These are phyloP conservation scores for Tokudaia muenninki DNA, from an alignment of 2,797 vertebrate genomes.

Conservation along the genomic window DNA sequence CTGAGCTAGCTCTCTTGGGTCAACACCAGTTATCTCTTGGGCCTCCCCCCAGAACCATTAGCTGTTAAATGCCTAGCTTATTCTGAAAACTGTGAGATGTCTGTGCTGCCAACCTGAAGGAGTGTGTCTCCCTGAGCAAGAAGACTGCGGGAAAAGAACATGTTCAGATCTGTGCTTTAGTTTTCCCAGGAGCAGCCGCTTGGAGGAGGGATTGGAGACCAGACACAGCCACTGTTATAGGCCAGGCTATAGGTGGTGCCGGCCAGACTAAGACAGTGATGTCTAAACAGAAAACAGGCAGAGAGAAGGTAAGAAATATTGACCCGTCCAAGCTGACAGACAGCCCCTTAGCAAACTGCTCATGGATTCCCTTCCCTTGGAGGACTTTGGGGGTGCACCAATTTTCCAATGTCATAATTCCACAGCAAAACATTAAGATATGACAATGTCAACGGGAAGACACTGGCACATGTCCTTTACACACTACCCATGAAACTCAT, in stretches of 20 bases:
- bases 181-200: not conserved
- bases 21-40: not conserved
- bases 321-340: not conserved
- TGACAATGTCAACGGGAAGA: not conserved
- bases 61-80: not conserved
- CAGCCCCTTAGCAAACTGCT: not conserved
- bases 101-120: not conserved
- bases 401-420: not conserved
- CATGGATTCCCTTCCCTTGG: not conserved
- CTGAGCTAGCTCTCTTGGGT: not conserved
- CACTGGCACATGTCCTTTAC: not conserved
- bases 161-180: not conserved
- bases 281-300: not conserved
- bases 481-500: slow-evolving; percentile 16
- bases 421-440: not conserved
- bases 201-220: not conserved
- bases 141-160: too few species aligned
- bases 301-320: not conserved
- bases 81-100: not conserved
- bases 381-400: not conserved
- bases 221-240: not conserved
- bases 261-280: not conserved
- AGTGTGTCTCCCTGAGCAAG: not conserved
- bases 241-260: too few species aligned
- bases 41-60: not conserved